Base-by-base conservation (phyloP, 2,113 vertebrate genomes). In the Callopanchax toddi region DNA sequence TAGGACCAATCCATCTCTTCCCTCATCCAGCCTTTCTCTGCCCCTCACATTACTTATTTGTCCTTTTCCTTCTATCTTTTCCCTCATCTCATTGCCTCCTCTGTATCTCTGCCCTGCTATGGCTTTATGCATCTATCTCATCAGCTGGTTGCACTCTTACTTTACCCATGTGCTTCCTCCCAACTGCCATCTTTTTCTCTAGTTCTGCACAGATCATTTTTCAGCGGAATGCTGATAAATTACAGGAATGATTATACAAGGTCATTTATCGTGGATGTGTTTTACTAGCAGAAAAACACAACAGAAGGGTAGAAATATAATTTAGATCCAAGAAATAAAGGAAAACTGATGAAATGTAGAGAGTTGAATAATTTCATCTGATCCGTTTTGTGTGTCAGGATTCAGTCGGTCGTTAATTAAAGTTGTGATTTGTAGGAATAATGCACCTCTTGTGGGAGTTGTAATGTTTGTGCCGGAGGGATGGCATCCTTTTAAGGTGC, bases 221-320 rank as follows among this genome's bases (percentile, higher is more conserved):
- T 60, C 54, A 63, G 10, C 48, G 42, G 63, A 49, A 60, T 71
- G 76, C 80, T 81, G 74, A 74, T 81, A 81, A 82, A 78, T 40
- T 67, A 55, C 65, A 65, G 53, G 17, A 61, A 69, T 68, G 84
- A 81, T 78, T 86, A 77, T 69, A 60, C 68, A 67, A 44, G 32
- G 46, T 55, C 70, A 79, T 90, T 86, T 73, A 76, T 86, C 60
- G 72, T 39, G 49, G 36, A 52, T 69, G 54, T 72, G 61, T 83
- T 82, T 78, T 78, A 84, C 67, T 61, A 74, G 62, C 68, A 72
- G 23, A 56, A 82, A 48, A 68, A 53, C 71, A 58, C 75, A 56
- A 62, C 56, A 74, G 50, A 66, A 46, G 16, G 44, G 13, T 50
- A 34, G 46, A 79, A 73, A 77, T 81, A 54, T 4, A 54, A 60